These are phyloP conservation scores for Lasioglossum lativentre DNA, from an alignment of 2,888 invertebrate genomes.

Conservation along the genomic window DNA sequence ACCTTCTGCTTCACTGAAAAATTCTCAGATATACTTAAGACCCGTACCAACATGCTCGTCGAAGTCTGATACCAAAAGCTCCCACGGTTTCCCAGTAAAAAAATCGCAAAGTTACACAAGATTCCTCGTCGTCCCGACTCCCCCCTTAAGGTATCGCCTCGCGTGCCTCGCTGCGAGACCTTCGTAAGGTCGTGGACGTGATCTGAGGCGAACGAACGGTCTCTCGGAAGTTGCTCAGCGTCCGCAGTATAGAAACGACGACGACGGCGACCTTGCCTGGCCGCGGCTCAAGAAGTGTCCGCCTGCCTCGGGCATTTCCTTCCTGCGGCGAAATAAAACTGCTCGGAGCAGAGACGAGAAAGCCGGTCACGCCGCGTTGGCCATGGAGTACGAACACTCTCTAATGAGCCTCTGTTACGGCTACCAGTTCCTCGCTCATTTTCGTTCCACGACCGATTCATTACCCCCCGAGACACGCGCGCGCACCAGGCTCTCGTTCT, in stretches of 20 bases:
- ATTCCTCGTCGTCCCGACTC: background rate
- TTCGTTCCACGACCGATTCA: constrained; percentile 77
- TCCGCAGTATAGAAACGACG: constrained; percentile 48
- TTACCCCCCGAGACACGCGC: constrained; percentile 59
- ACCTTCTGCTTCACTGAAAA: background rate
- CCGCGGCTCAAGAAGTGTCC: constrained; percentile 74
- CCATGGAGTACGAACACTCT: constrained; percentile 84
- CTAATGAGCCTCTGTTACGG: constrained; percentile 83
- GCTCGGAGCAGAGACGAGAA: constrained; percentile 81
- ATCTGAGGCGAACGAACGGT: constrained; percentile 5
- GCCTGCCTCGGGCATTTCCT: constrained; percentile 76
- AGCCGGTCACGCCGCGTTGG: constrained; percentile 84
- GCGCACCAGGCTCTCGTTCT: constrained; percentile 5
- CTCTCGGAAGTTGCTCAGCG: constrained; percentile 6
- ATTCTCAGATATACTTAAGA: background rate
- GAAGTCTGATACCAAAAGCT: background rate
- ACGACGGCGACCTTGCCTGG: constrained; percentile 81
- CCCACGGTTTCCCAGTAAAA: background rate
- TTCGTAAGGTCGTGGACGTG: constrained; percentile 2
- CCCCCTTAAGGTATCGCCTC: background rate
- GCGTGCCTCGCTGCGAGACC: background rate
- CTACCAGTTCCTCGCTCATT: constrained; percentile 68
- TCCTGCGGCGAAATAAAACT: constrained; percentile 77
- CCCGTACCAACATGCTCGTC: background rate
- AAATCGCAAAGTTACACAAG: background rate